Base-by-base conservation (phyloP, 2,888 invertebrate species). In the Hybos culiciformis region DNA sequence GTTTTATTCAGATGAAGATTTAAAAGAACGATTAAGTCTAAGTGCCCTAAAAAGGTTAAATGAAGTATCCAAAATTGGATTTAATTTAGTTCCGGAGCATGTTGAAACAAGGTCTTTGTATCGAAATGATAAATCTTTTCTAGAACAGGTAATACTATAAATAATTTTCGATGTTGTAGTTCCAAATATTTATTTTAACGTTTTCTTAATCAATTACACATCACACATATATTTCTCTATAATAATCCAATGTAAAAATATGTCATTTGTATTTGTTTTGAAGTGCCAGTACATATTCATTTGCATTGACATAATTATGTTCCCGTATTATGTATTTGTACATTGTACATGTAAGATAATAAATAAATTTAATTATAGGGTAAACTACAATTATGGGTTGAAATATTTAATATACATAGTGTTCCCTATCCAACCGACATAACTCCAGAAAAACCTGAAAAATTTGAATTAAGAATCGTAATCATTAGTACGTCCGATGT, bases 371-470 rank as follows among this genome's bases (percentile, higher is more conserved):
- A 31, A 15, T n/a, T 15, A 21, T 4, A 91, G 87, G 92, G 93
- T 4, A 87, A 86, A 68, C 60, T 93, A 39, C 86, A 90, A 61
- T 70, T 93, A 70, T 93, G 91, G 90, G 68, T 93, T 12, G 92
- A 93, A 60, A 77, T 93, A 60, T 90, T 85, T 57, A 79, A 82
- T 32, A 66, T 70, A 51, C 67, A 70, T 15, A 67, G 66, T 31
- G 68, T 81, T 12, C 85, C 87, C 1, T 71, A 75, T n/a, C 72
- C 80, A 14, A 72, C 88, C 1, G 79, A 88, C 56, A 83, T 93
- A 42, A 74, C 77, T 5, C 84, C 86, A 0, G 69, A 79, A 20
- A 75, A 77, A 50, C 77, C 84, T 0, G 68, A 71, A 52, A 61
- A 69, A 9, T 84, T 77, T 56, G 82, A 84, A 60, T 67, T 85